Evolutionary conservation across 37 sponge, comb jelly and placozoan genomes (phyloP).

Genomic region (Chondrilla cf. caribensis): DNA sequence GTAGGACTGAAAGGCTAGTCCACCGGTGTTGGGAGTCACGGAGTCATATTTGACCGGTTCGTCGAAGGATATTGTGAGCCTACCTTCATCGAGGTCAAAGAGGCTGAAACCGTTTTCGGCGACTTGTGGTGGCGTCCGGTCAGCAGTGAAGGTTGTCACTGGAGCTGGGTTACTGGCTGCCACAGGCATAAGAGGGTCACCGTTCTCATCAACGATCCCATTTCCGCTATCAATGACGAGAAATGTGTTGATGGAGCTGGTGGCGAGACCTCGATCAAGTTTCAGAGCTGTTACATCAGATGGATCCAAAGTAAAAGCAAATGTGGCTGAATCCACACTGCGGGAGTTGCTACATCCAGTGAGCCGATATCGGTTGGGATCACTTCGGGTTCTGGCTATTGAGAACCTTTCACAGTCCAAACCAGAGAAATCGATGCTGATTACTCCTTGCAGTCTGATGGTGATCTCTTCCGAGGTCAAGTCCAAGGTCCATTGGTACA

Average conservation of each 20-base stretch:
- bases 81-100: conserved; percentile 69
- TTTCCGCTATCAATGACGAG: conserved; percentile 3
- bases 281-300: conserved; percentile 43
- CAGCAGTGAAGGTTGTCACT: conserved; percentile 23
- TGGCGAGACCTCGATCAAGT: conserved; percentile 44
- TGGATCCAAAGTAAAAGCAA: conserved; percentile 5
- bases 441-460: neutral
- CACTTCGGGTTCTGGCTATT: conserved; percentile 11
- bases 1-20: conserved; percentile 62
- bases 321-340: neutral
- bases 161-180: neutral
- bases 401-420: conserved; percentile 46
- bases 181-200: neutral
- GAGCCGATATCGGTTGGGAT: neutral
- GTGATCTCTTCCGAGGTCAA: conserved; percentile 29
- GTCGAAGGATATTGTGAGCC: conserved; percentile 47
- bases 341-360: conserved; percentile 11
- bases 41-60: conserved; percentile 64
- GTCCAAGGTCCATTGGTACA: conserved; percentile 38
- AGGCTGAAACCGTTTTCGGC: conserved; percentile 40
- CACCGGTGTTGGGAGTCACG: conserved; percentile 15
- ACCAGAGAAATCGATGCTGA: neutral
- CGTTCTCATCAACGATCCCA: conserved; percentile 13
- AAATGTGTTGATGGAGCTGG: conserved; percentile 5
- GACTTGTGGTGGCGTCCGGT: conserved; percentile 55